phyloP scores from a whole-genome alignment of 2,113 vertebrate genomes.

The Menura novaehollandiae region DNA sequence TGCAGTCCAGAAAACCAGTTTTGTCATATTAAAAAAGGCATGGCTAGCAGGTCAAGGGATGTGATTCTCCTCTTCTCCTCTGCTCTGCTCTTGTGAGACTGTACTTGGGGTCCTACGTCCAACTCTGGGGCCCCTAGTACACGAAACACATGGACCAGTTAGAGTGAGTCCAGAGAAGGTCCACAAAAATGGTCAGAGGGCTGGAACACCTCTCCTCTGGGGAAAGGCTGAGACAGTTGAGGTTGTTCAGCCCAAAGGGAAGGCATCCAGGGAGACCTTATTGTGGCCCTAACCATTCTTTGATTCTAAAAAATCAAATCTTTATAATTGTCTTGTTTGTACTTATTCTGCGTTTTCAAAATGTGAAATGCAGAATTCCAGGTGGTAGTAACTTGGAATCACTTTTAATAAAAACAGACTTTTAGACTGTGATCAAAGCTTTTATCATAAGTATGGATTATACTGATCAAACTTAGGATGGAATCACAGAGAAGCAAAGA shows the following conservation, averaged over 20 bases:
- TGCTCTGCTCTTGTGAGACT: neutral
- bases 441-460: neutral
- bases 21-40: rapidly evolving
- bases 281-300: neutral
- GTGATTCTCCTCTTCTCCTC: neutral
- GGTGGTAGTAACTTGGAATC: neutral
- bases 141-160: rapidly evolving
- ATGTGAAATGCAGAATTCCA: neutral
- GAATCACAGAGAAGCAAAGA: neutral
- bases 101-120: neutral
- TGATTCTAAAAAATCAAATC: neutral
- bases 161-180: neutral
- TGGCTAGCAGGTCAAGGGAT: neutral
- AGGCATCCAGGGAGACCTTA: rapidly evolving
- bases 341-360: neutral
- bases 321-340: neutral
- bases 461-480: neutral
- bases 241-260: neutral
- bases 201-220: neutral
- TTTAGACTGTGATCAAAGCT: neutral
- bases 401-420: neutral
- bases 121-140: neutral
- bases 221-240: neutral
- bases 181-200: neutral
- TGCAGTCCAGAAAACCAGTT: neutral